These are phyloP conservation scores for Thaleichthys pacificus DNA, from an alignment of 2,797 vertebrate genomes.

Conservation along the genomic window DNA sequence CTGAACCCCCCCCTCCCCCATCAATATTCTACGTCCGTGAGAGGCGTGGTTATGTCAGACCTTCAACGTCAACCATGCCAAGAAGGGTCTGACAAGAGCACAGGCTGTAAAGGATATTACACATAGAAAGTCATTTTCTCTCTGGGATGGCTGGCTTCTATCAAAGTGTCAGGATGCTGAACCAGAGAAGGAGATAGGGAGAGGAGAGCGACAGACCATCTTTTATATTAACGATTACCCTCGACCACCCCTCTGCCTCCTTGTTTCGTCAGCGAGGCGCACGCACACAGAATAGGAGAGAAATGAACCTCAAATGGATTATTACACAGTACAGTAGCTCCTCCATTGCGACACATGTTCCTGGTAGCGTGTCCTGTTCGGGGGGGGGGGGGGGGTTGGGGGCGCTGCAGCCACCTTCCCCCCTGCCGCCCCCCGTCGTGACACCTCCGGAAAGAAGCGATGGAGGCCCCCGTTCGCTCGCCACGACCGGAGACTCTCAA, in stretches of 20 bases:
- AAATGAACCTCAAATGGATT: constrained; percentile 44
- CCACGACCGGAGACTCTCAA: neutral
- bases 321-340: constrained; percentile 54
- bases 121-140: neutral
- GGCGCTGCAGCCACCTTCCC: constrained; percentile 10
- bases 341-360: constrained; percentile 48
- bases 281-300: constrained; percentile 15
- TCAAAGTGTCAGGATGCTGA: constrained; percentile 7
- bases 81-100: too few relatives aligned
- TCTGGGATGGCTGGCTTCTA: neutral
- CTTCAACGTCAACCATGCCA: too few relatives aligned
- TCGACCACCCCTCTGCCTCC: constrained; percentile 7
- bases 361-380: constrained; percentile 44
- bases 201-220: constrained; percentile 11
- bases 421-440: constrained; percentile 2
- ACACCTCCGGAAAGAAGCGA: constrained; percentile 36
- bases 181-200: constrained; percentile 18
- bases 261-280: constrained; percentile 35
- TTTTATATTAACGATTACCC: constrained; percentile 39
- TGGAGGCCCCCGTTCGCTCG: constrained; percentile 21
- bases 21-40: too few relatives aligned
- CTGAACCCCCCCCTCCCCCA: too few relatives aligned
- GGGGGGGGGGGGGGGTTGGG: constrained; percentile 34
- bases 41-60: too few relatives aligned
- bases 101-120: neutral